A percentile compares a stretch with the other conserved stretches of the same genome.
These are phyloP conservation scores for Saccostrea cuccullata DNA, from an alignment of 1,140 invertebrate species.

Conservation along the genomic window DNA sequence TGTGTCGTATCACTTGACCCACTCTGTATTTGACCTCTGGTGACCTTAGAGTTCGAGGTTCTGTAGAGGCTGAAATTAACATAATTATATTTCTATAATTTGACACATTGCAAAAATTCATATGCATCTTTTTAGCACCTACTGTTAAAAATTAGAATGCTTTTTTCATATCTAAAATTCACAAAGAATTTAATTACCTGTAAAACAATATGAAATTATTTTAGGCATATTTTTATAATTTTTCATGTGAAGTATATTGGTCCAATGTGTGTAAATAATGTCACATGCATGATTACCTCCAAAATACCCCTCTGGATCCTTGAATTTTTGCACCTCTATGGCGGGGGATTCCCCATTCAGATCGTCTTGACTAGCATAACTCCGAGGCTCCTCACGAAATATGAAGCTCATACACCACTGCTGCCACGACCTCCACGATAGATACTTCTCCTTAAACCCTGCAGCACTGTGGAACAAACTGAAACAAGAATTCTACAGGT, in stretches of 20 bases:
- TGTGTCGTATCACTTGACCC: constrained; percentile 81
- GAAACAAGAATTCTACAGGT: constrained; percentile 30
- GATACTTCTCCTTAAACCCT: constrained; percentile 68
- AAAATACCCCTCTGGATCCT: constrained; percentile 75
- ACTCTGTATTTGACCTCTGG: constrained; percentile 79
- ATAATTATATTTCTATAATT: background rate
- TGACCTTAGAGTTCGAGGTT: constrained; percentile 75
- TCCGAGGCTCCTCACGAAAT: constrained; percentile 32
- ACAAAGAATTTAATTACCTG: too few relatives aligned
- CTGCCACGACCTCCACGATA: constrained; percentile 70
- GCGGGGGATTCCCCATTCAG: constrained; percentile 78
- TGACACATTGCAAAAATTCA: too few relatives aligned
- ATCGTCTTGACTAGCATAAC: constrained; percentile 57
- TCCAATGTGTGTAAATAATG: too few relatives aligned
- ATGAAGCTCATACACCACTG: constrained; percentile 67
- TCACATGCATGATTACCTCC: constrained; percentile 57
- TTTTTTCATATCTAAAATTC: too few relatives aligned
- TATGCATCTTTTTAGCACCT: too few relatives aligned
- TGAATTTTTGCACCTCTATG: constrained; percentile 78
- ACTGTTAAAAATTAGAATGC: too few relatives aligned
- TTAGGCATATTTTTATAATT: too few relatives aligned
- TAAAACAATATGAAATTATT: too few relatives aligned
- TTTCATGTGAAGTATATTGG: too few relatives aligned
- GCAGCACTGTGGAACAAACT: constrained; percentile 68
- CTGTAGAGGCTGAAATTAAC: constrained; percentile 71